Evolutionary conservation across 2,888 invertebrate species (phyloP), one percentile per base, ranked within the genome.

Genomic region (Asteroscopus sphinx): DNA sequence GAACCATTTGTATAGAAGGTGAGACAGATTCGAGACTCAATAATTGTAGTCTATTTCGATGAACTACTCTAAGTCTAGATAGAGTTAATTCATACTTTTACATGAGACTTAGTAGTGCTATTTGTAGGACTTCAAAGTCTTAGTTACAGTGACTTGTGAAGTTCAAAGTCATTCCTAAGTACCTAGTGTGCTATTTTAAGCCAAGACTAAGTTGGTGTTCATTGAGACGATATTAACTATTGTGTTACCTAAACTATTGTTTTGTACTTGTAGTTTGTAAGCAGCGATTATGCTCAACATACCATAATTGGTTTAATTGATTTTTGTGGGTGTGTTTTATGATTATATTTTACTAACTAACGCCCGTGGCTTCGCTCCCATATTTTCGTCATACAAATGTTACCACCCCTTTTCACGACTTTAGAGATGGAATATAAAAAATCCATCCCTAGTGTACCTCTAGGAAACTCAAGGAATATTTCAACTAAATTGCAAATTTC

Each of bases 141-240:
- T 73, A 69, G 68, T 68, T 68, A 64, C 68, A 47, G 68, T 77
- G 80, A 80, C 79, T 80, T 75, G 53, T 70, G 52, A 73, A 82
- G 82, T 83, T 85, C 82, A 83, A 85, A 83, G 85, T 84, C 82
- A 83, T 70, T 76, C 40, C 37, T 66, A 79, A 73, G 71, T 79
- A 55, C 40, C n/a, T n/a, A n/a, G n/a, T 39, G 55, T 73, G 77
- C 79, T 83, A 82, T 83, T 82, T 83, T 74, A 71, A 74, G 76
- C 49, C 16, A 46, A 42, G 57, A 67, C 61, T 69, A 76, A 80
- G 64, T 82, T 76, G 61, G 62, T 52, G 68, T 78, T 76, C 73
- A 77, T 77, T 80, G 56, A 65, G 64, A 51, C 61, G 48, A 75
- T 61, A 79, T 65, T 70, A 68, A 72, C 67, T 73, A 74, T 71